Evolutionary conservation across 2,113 vertebrate species (phyloP).

Genomic region (Mobula birostris): DNA sequence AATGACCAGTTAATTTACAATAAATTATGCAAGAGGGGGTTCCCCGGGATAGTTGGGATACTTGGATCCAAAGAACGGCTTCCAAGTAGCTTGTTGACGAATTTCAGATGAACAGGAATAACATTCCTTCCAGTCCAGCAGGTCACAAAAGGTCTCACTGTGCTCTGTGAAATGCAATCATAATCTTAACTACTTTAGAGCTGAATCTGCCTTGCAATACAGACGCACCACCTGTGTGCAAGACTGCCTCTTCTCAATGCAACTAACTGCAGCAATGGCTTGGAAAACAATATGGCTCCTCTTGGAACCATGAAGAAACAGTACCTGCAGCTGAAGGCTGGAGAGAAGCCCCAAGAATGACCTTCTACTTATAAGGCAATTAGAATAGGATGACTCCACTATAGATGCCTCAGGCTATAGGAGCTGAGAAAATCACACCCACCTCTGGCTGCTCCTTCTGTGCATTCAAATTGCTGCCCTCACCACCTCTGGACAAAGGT

Average conservation of each 20-base stretch:
- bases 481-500: not conserved
- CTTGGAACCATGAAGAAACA: too few relatives aligned
- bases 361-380: not conserved
- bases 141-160: not conserved
- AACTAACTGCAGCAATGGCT: not conserved
- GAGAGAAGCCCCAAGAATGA: not conserved
- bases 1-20: not conserved
- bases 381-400: not conserved
- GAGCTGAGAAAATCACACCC: not conserved
- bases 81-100: not conserved
- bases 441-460: not conserved
- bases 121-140: not conserved
- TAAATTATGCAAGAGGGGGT: not conserved
- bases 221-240: not conserved
- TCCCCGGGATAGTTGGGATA: not conserved
- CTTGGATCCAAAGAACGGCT: not conserved
- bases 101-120: not conserved
- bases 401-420: not conserved
- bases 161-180: not conserved
- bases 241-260: not conserved
- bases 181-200: not conserved
- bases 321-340: not conserved
- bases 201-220: not conserved
- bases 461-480: not conserved
- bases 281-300: too few relatives aligned